Evolutionary conservation across 1,140 invertebrate species (phyloP).

Genomic region (Stenopsyche tienmushanensis): DNA sequence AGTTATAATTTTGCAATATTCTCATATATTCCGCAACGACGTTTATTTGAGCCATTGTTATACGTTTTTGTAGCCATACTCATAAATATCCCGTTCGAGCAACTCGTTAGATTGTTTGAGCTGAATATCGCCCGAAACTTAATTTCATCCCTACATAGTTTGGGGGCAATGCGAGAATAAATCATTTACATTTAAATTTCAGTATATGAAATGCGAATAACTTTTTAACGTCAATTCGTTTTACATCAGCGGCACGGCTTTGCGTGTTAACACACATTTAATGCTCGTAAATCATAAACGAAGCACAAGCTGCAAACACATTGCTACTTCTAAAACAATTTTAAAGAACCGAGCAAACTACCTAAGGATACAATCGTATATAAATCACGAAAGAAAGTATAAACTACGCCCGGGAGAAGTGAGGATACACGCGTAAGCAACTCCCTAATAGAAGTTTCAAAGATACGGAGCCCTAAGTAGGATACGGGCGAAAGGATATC

Average conservation of each 20-base stretch:
- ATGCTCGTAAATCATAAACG: slow-evolving; percentile 37
- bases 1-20: no score
- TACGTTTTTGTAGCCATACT: no score
- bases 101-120: no score
- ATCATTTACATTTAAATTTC: no score
- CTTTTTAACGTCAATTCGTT: slow-evolving; percentile 13
- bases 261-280: slow-evolving; percentile 38
- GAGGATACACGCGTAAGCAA: slow-evolving; percentile 17
- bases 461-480: background rate
- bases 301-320: background rate
- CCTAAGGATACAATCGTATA: slow-evolving; percentile 2
- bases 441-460: no score
- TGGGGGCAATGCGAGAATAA: no score
- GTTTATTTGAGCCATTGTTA: no score
- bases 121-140: no score
- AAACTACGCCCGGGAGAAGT: slow-evolving; percentile 8
- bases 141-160: no score
- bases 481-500: background rate
- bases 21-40: no score
- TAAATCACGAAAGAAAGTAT: slow-evolving; percentile 25
- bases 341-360: slow-evolving; percentile 14
- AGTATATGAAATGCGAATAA: slow-evolving; percentile 7
- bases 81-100: no score
- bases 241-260: slow-evolving; percentile 17
- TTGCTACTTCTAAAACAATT: slow-evolving; percentile 14